Evolutionary conservation across 1,140 invertebrate genomes (phyloP), one percentile per base, ranked within the genome.

Genomic region (Bombus breviceps): DNA sequence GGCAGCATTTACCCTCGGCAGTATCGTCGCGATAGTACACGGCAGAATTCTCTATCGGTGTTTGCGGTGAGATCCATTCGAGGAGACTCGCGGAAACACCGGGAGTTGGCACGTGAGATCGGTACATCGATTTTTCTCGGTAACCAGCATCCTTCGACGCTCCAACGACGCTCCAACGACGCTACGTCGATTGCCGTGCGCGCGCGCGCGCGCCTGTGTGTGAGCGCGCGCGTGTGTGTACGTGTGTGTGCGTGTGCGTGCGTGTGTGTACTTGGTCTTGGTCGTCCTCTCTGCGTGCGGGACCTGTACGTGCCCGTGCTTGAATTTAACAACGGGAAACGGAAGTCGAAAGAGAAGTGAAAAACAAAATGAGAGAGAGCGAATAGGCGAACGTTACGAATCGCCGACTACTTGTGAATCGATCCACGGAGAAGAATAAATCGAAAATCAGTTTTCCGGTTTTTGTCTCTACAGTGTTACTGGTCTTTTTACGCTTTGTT

Each of bases 381-480:
- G 13, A 34, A 15, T 66, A 3, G 34, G 5, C 47, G 22, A 53
- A 22, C n/a, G 59, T 41, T 59, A 10, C 22, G 22, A 12, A 82
- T 66, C 53, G 72, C 18, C 68, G 76, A 76, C 88, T 81, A 86
- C 77, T 81, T 81, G 88, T 75, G 76, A 89, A 82, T 71, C 0
- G 39, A 66, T 53, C 32, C 78, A 37, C 10, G 25, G 28, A 66
- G 39, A 76, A 37, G 18, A 25, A 25, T 10, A 53, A 53, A 57
- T 71, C 6, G 18, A 15, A 53, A 53, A 53, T 53, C 18, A 1
- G 34, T 13, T 57, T 25, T 64, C 5, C 6, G 22, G n/a, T 28
- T 43, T 39, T 32, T 25, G 6, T 53, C 28, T 5, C 75, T 0
- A 22, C 13, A 4, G 32, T 9, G 47, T 28, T 28, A 25, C 6